Conservation (phyloP, 2,797 vertebrate species). For the Harpagifer antarcticus region DNA sequence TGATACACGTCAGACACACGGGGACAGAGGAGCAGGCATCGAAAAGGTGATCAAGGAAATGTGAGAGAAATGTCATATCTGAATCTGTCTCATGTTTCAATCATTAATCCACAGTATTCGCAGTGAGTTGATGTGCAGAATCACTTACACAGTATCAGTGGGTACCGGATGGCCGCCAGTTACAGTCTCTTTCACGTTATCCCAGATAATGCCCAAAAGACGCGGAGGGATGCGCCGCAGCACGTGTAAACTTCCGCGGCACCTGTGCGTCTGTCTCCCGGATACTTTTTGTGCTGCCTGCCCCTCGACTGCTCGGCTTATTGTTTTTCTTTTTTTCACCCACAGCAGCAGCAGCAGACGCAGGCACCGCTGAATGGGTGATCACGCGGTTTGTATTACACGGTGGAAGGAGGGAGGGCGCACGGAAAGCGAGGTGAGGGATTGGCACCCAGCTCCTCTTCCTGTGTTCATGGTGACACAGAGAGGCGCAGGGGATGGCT, state of each 20-base stretch:
- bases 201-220: conserved; percentile 55
- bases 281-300: conserved; percentile 59
- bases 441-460: conserved; percentile 63
- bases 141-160: conserved; percentile 82
- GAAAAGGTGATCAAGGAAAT: conserved; percentile 5
- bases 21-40: conserved; percentile 15
- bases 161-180: conserved; percentile 76
- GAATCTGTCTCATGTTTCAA: conserved; percentile 20
- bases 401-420: conserved; percentile 52
- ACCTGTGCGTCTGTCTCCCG: conserved; percentile 66
- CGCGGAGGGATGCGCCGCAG: conserved; percentile 65
- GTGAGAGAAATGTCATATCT: conserved; percentile 24
- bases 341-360: conserved; percentile 49
- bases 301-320: conserved; percentile 44
- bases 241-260: conserved; percentile 78
- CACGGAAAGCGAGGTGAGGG: conserved; percentile 65
- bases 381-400: conserved; percentile 85
- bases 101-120: conserved; percentile 23
- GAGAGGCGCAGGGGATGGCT: not conserved
- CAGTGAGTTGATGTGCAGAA: conserved; percentile 60
- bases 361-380: conserved; percentile 74
- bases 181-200: conserved; percentile 67
- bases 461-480: conserved; percentile 42
- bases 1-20: conserved; percentile 24
- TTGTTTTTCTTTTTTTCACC: conserved; percentile 7